Conservation (phyloP, 2,113 vertebrate genomes). For the Sterna hirundo region DNA sequence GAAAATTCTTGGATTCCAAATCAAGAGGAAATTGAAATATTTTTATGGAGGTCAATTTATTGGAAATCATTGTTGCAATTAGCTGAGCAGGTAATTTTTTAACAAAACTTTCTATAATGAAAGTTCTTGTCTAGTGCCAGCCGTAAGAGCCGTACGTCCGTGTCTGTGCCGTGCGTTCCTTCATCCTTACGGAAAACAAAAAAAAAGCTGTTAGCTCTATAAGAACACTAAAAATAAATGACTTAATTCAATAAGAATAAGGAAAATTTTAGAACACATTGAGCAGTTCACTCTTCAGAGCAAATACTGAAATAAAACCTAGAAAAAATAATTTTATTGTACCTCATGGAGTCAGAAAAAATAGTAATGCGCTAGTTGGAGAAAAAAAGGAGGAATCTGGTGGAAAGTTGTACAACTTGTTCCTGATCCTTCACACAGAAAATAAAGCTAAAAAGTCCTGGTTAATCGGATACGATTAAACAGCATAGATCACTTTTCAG, state of each 20-base stretch:
- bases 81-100: not conserved
- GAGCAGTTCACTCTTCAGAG: not conserved
- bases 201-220: not conserved
- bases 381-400: not conserved
- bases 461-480: not conserved
- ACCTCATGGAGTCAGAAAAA: not conserved
- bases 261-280: not conserved
- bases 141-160: fast-evolving
- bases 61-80: slow-evolving; percentile 7
- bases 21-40: not conserved
- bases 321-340: not conserved
- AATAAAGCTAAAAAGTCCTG: not conserved
- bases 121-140: not conserved
- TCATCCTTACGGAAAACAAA: not conserved
- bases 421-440: not conserved
- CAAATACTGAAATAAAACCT: not conserved
- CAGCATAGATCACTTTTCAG: not conserved
- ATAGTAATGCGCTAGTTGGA: not conserved
- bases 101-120: not conserved
- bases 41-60: slow-evolving; percentile 16
- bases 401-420: not conserved
- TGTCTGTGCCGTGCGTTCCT: not conserved
- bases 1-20: slow-evolving; percentile 7
- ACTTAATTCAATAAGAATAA: not conserved
- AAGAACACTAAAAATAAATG: not conserved